Percentiles rank a stretch among this genome's conserved stretches.
Conservation (phyloP, 2,797 vertebrate species). For the Silurus aristotelis region DNA sequence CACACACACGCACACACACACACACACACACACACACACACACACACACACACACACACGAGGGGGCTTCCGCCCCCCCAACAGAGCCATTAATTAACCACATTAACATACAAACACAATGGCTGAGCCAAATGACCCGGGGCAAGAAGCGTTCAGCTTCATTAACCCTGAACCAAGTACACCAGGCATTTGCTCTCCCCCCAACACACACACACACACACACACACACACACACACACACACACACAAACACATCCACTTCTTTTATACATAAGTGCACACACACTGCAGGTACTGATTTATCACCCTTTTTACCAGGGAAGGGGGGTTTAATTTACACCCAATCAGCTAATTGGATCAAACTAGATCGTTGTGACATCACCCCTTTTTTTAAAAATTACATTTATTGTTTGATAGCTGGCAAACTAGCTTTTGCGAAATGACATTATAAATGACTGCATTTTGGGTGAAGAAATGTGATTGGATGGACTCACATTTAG, state of each 20-base stretch:
- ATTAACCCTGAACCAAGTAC: conserved; percentile 76
- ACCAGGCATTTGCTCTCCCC: conserved; percentile 61
- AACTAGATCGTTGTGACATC: neutral
- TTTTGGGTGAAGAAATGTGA: neutral
- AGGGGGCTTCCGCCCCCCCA: conserved; percentile 24
- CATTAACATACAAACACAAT: conserved; percentile 77
- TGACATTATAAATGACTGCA: neutral
- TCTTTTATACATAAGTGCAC: neutral
- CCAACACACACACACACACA: conserved; percentile 33
- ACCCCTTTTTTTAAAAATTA: neutral
- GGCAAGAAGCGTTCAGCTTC: conserved; percentile 80
- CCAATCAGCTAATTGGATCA: neutral
- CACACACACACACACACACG: conserved; percentile 30
- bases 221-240: neutral
- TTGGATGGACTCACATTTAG: neutral
- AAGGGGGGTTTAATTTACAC: neutral
- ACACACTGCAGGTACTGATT: neutral
- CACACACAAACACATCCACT: neutral
- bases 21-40: conserved; percentile 32
- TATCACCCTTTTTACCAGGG: neutral
- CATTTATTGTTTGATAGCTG: neutral
- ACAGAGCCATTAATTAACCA: conserved; percentile 75
- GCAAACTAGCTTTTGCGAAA: neutral
- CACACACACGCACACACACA: conserved; percentile 16
- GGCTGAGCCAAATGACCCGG: conserved; percentile 71